Evolutionary conservation across 2,888 invertebrate genomes (phyloP), one percentile per base, ranked within the genome.

Genomic region (Epiperipatus broadwayi): DNA sequence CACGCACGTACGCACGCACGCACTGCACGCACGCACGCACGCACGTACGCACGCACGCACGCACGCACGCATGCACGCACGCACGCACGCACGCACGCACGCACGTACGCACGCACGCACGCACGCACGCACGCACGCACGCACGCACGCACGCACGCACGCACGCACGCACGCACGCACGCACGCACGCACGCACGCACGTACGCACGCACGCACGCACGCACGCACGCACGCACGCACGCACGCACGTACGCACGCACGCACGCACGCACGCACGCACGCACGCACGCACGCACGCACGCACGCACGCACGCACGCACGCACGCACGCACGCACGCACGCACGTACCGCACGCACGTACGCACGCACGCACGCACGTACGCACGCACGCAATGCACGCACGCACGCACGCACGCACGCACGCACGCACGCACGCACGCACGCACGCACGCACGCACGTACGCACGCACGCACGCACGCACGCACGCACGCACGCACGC

Each of bases 71-170:
- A 36, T 25, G 36, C 31, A 36, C 36, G 36, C 36, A 36, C 31
- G 36, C 36, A 36, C 36, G 36, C 36, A 36, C 36, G 36, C 36
- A 36, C 36, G 36, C 31, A 36, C 36, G 36, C 36, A 36, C 31
- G 36, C 33, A 36, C 36, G 36, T 4, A 36, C 36, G 34, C 36
- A 33, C 36, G 36, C 31, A 36, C 36, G 36, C 36, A 36, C 36
- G 36, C 36, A 36, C 31, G 36, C 31, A 31, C 32, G 32, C 32
- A 36, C 31, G 36, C 36, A 36, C 34, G 36, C 36, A 36, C 36
- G 36, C 36, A 36, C 35, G 36, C 36, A 33, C 36, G 36, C 36
- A 36, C 36, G 36, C 36, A 36, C 36, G 36, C 36, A 36, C 36
- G 36, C 36, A 36, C 36, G 36, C 36, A 36, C 36, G 36, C 36